Percentiles rank a stretch among this genome's conserved stretches.
Conservation (phyloP, 2,113 vertebrate genomes). For the Nerophis lumbriciformis region DNA sequence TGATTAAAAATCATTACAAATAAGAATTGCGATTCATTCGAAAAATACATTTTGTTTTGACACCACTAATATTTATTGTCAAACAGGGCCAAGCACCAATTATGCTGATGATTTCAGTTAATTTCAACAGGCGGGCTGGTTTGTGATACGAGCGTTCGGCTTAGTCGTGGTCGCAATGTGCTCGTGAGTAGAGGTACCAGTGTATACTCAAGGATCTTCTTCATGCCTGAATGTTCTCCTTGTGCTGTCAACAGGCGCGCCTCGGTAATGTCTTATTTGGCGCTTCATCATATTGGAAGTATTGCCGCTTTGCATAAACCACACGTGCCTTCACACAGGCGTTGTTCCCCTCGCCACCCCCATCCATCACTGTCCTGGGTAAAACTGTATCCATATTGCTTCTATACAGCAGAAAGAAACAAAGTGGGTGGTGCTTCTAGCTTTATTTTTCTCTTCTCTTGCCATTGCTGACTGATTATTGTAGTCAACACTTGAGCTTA, state of each 20-base stretch:
- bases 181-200: too few relatives aligned
- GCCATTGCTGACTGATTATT: background rate
- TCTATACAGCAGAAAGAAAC: background rate
- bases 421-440: background rate
- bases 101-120: too few relatives aligned
- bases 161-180: too few relatives aligned
- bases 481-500: background rate
- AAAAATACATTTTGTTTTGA: too few relatives aligned
- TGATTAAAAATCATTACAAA: too few relatives aligned
- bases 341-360: background rate
- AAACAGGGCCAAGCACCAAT: too few relatives aligned
- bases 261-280: background rate
- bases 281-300: background rate
- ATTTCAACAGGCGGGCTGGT: background rate
- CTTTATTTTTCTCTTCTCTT: constrained; percentile 1
- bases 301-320: constrained; percentile 7
- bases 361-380: constrained; percentile 3
- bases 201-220: background rate
- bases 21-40: too few relatives aligned
- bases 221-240: background rate
- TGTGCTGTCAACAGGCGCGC: background rate
- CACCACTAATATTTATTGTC: too few relatives aligned
- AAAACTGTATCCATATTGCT: background rate
- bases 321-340: constrained; percentile 3
- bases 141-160: too few relatives aligned